Base-by-base conservation (phyloP, 2,797 vertebrate genomes). In the Chromis chromis region DNA sequence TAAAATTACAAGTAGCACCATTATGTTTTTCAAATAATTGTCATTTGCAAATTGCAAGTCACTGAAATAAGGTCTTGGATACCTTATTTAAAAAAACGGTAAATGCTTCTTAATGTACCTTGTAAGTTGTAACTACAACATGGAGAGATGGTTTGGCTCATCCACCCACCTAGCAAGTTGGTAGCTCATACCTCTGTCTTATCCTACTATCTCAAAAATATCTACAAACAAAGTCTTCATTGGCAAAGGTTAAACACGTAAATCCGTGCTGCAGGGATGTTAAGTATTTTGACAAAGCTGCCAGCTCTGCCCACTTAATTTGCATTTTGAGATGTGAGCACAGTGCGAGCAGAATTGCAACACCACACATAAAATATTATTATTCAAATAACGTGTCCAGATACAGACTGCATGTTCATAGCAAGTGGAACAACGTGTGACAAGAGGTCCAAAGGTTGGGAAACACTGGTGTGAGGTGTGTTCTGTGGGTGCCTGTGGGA, bases 211-310 rank as follows among this genome's bases (percentile, higher is more conserved):
- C 11, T 36, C 33, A 36, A 36, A 46, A 21, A 33, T 1, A 57
- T 24, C 39, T 14, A 8, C 25, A 42, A 28, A 42, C 12, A 50
- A 46, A 11, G 31, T 40, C 24, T 31, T 48, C 19, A 17, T 36
- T 50, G 28, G 14, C 12, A 50, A 24, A 52, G 48, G 31, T 64
- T 25, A 44, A 48, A 48, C n/a, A 42, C 4, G 17, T 9, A 10
- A 46, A n/a, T 12, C 25, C 39, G 33, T 3, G 53, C 40, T 24
- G 40, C 27, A 48, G 27, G 42, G 53, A 56, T 19, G 40, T 16
- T 27, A 19, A 28, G 27, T 60, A 24, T 58, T 48, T 68, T 68
- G 42, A 68, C 44, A 49, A 39, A 57, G 17, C 54, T 11, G 27
- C 14, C 25, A 67, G 27, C 17, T 64, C 28, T 9, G 6, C 13